Evolutionary conservation across 1,140 invertebrate species (phyloP).

Genomic region (Platyura marginata): DNA sequence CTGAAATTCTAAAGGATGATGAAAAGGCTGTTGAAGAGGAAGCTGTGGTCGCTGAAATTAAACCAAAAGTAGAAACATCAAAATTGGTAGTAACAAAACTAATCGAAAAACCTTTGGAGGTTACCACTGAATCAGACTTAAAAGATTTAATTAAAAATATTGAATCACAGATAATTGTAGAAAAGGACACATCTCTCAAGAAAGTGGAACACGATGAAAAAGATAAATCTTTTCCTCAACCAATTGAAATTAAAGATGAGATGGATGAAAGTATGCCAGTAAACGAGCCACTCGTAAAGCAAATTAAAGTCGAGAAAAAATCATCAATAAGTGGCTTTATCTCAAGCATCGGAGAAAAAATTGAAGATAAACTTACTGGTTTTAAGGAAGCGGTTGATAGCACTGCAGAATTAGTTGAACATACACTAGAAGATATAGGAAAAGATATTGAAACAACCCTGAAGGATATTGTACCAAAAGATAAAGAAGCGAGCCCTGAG

Average conservation of each 20-base stretch:
- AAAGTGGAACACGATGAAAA: too few species aligned
- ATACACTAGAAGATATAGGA: neutral
- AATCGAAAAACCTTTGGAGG: neutral
- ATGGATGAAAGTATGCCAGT: too few species aligned
- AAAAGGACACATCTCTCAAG: too few species aligned
- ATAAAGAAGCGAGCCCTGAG: too few species aligned
- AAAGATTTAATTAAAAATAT: neutral
- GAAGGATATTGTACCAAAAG: neutral
- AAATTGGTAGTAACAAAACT: neutral
- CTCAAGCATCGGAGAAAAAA: neutral
- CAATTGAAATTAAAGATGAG: too few species aligned
- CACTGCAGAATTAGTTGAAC: neutral
- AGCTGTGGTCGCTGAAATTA: conserved; percentile 4
- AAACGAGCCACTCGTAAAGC: too few species aligned
- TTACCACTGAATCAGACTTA: neutral
- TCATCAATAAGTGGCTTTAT: neutral
- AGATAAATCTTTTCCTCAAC: too few species aligned
- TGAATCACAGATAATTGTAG: too few species aligned
- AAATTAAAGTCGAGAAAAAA: conserved; percentile 5
- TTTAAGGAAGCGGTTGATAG: neutral
- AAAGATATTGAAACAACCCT: neutral
- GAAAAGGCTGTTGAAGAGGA: conserved; percentile 5
- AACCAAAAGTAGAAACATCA: conserved; percentile 2
- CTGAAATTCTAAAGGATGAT: neutral
- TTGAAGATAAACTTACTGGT: conserved; percentile 2